These are phyloP conservation scores for Diaphora mendica DNA, from an alignment of 2,888 invertebrate genomes.

Conservation along the genomic window DNA sequence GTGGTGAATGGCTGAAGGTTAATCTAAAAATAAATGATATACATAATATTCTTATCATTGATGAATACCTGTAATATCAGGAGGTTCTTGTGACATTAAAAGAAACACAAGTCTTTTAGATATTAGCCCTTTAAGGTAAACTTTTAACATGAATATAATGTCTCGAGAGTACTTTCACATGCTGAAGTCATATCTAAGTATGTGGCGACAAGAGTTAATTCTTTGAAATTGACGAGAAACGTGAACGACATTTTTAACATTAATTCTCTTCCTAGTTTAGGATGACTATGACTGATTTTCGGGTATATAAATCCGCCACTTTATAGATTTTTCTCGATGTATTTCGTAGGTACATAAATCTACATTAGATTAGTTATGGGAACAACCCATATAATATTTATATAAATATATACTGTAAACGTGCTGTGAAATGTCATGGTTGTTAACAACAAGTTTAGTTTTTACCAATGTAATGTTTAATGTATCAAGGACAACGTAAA, in stretches of 20 bases:
- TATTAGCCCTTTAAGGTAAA: too few species aligned
- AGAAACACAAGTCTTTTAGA: too few species aligned
- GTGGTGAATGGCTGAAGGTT: too few species aligned
- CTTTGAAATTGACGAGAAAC: too few species aligned
- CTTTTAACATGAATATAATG: too few species aligned
- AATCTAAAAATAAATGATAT: too few species aligned
- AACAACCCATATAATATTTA: not conserved
- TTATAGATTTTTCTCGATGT: not conserved
- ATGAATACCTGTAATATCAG: not conserved
- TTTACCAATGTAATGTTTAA: not conserved
- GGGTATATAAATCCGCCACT: not conserved
- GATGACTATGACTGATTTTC: not conserved
- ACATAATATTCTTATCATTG: not conserved
- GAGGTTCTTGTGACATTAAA: too few species aligned
- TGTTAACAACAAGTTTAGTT: not conserved
- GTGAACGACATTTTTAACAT: not conserved
- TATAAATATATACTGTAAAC: not conserved
- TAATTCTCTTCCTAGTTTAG: not conserved
- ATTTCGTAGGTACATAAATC: not conserved
- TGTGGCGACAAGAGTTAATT: not conserved
- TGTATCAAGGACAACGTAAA: not conserved
- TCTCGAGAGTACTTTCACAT: not conserved
- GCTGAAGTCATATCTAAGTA: not conserved
- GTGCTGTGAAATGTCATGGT: not conserved
- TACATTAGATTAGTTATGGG: not conserved